A percentile compares a stretch with the other conserved stretches of the same genome.
These are phyloP conservation scores for Drosophila mauritiana DNA, from an alignment of 1,140 invertebrate species.

Conservation along the genomic window DNA sequence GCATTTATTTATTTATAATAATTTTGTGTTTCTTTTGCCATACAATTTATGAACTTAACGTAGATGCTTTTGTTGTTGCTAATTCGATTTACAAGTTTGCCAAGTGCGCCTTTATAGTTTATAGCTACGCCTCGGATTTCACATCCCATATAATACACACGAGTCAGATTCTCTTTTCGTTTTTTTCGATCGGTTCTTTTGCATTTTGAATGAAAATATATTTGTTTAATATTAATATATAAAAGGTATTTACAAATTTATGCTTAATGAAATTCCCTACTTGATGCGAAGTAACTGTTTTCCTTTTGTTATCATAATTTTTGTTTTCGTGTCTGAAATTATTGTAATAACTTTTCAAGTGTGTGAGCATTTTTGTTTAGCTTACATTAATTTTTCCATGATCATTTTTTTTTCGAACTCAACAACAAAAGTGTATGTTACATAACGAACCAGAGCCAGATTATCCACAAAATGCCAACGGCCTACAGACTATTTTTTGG, in stretches of 20 bases:
- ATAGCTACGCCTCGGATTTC: conserved; percentile 45
- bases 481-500: conserved; percentile 76
- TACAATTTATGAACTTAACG: conserved; percentile 64
- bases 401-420: conserved; percentile 40
- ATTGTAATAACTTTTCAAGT: conserved; percentile 84
- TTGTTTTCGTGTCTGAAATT: conserved; percentile 50
- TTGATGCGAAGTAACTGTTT: conserved; percentile 62
- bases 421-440: conserved; percentile 71
- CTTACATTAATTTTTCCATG: conserved; percentile 11
- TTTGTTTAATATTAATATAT: conserved; percentile 47
- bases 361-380: conserved; percentile 77
- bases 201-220: conserved; percentile 76
- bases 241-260: conserved; percentile 72
- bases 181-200: conserved; percentile 45
- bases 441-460: conserved; percentile 63
- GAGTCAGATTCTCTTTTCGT: conserved; percentile 41
- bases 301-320: conserved; percentile 35
- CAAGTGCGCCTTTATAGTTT: conserved; percentile 62
- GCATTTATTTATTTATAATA: conserved; percentile 42
- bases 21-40: conserved; percentile 47
- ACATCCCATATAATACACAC: conserved; percentile 63
- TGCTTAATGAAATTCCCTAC: conserved; percentile 75
- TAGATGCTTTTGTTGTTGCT: conserved; percentile 43
- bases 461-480: conserved; percentile 51
- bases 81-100: conserved; percentile 73